Conservation (phyloP, 2,113 vertebrate genomes). For the Vimba vimba region DNA sequence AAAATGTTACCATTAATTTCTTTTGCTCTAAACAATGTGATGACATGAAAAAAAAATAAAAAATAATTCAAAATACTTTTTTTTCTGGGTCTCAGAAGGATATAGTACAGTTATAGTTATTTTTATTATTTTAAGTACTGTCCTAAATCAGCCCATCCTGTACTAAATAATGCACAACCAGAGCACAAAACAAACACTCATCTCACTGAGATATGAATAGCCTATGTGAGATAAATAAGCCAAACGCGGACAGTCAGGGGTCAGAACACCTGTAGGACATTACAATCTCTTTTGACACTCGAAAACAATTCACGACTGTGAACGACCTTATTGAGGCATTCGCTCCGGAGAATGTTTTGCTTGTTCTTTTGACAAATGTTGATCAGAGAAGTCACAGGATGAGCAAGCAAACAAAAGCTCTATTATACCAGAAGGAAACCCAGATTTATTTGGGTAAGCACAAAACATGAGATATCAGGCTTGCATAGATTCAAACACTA, state of each 20-base stretch:
- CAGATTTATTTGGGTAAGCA: slow-evolving; percentile 10
- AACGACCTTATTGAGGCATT: slow-evolving; percentile 38
- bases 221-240: neutral
- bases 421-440: slow-evolving; percentile 48
- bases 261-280: neutral
- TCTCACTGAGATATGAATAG: neutral
- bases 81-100: no score
- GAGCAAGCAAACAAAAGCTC: slow-evolving; percentile 54
- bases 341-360: slow-evolving; percentile 52
- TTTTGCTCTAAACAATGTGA: no score
- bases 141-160: neutral
- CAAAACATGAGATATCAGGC: no score
- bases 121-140: no score
- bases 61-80: no score
- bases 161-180: neutral
- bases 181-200: neutral
- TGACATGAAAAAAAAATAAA: no score
- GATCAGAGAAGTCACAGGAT: slow-evolving; percentile 60
- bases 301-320: neutral
- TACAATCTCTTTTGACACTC: neutral
- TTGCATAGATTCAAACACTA: slow-evolving; percentile 1
- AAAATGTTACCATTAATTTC: no score
- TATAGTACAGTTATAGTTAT: no score
- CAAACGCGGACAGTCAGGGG: neutral
- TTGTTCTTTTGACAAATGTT: slow-evolving; percentile 62